phyloP scores from a whole-genome alignment of 2,113 vertebrate genomes.

The Azemiops feae region DNA sequence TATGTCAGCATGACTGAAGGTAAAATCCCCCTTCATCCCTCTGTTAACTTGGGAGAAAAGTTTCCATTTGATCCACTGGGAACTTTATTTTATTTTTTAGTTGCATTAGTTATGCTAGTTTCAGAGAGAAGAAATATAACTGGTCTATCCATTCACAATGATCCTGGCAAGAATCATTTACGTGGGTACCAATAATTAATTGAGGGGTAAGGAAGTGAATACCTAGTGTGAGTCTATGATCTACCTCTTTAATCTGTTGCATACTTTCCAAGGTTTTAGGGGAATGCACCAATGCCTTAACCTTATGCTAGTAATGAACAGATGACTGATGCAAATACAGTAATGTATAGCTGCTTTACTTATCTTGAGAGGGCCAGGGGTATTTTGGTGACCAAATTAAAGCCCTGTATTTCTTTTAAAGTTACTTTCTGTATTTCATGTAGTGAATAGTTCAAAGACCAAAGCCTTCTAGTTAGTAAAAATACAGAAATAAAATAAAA shows the following conservation, averaged over 20 bases:
- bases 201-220: not conserved
- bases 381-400: not conserved
- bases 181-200: not conserved
- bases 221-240: not conserved
- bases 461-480: not conserved
- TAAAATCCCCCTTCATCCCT: no score
- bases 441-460: not conserved
- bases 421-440: not conserved
- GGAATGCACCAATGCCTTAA: not conserved
- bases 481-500: not conserved
- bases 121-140: not conserved
- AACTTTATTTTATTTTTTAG: not conserved
- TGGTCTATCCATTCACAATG: not conserved
- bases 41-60: no score
- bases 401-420: not conserved
- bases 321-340: not conserved
- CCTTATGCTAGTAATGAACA: not conserved
- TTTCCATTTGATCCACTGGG: not conserved
- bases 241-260: not conserved
- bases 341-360: not conserved
- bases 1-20: no score
- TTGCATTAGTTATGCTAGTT: not conserved
- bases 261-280: not conserved
- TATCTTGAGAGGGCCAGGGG: not conserved
- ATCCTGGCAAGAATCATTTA: not conserved